Percentiles rank a stretch among this genome's conserved stretches.
Conservation (phyloP, 1,140 invertebrate genomes). For the Papilio xuthus region DNA sequence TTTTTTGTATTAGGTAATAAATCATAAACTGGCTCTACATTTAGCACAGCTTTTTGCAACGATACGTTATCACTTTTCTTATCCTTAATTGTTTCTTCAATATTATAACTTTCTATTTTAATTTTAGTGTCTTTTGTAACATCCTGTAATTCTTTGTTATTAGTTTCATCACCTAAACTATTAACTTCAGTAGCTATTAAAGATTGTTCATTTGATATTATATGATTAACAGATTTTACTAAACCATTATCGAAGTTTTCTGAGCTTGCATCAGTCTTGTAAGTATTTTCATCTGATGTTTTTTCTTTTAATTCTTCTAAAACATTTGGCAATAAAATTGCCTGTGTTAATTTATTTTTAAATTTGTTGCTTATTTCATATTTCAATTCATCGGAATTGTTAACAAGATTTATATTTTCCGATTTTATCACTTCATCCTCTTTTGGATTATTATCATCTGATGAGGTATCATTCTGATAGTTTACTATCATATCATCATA, state of each 20-base stretch:
- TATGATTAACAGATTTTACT: not conserved
- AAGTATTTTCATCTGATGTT: not conserved
- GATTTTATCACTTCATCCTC: not conserved
- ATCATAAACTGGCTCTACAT: not conserved
- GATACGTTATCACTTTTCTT: not conserved
- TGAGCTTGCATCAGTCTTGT: not conserved
- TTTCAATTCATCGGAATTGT: not conserved
- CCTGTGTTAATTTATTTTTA: not conserved
- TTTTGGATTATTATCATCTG: not conserved
- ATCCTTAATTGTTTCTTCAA: not conserved
- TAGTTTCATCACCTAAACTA: not conserved
- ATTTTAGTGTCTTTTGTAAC: not conserved
- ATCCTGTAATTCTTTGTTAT: not conserved
- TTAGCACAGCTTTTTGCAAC: not conserved
- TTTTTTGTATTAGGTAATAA: not conserved
- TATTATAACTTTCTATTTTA: not conserved
- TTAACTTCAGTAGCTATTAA: no score
- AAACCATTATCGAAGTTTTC: not conserved
- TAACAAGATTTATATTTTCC: not conserved
- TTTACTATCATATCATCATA: not conserved
- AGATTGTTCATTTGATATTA: not conserved
- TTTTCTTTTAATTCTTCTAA: constrained; percentile 9
- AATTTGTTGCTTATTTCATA: not conserved
- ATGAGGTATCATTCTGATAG: not conserved
- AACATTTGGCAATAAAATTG: not conserved